A percentile compares a stretch with the other conserved stretches of the same genome.
phyloP scores from a whole-genome alignment of 2,888 invertebrate genomes.

The Ectemnius continuus region DNA sequence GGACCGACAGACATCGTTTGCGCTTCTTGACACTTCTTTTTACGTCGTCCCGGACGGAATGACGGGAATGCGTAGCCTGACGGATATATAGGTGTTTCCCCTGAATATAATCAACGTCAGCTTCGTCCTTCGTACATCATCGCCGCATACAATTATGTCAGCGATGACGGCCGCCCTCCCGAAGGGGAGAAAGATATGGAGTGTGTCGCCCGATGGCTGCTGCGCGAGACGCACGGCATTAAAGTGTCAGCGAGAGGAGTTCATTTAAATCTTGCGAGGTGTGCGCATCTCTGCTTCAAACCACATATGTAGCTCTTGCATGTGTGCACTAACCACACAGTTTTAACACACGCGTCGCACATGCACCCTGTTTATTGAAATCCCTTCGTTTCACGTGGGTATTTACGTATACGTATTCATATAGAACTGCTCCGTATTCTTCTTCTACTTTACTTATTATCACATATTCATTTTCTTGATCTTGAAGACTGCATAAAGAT shows the following conservation, averaged over 20 bases:
- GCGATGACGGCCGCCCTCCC: conserved; percentile 48
- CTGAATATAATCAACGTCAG: conserved; percentile 57
- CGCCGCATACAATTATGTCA: conserved; percentile 60
- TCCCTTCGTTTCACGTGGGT: background rate
- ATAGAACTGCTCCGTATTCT: background rate
- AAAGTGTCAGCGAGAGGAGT: conserved; percentile 61
- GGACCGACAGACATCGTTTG: conserved; percentile 23
- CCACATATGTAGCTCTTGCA: conserved; percentile 14
- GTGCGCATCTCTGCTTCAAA: conserved; percentile 33
- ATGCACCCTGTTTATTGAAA: background rate
- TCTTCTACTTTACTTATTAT: background rate
- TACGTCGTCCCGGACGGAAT: conserved; percentile 18
- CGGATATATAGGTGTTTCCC: conserved; percentile 50
- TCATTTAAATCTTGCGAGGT: conserved; percentile 59
- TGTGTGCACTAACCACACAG: conserved; percentile 15
- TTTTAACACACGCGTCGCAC: conserved; percentile 30
- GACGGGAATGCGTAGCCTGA: conserved; percentile 50
- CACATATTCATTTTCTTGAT: background rate
- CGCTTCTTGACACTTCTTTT: too few species aligned
- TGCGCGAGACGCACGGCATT: conserved; percentile 52
- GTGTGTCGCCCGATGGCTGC: conserved; percentile 5
- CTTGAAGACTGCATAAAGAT: background rate
- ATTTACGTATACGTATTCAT: background rate
- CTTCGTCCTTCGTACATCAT: conserved; percentile 58
- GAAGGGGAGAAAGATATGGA: conserved; percentile 36